phyloP scores from a whole-genome alignment of 2,888 invertebrate genomes.

The Agrenia bidenticulata region DNA sequence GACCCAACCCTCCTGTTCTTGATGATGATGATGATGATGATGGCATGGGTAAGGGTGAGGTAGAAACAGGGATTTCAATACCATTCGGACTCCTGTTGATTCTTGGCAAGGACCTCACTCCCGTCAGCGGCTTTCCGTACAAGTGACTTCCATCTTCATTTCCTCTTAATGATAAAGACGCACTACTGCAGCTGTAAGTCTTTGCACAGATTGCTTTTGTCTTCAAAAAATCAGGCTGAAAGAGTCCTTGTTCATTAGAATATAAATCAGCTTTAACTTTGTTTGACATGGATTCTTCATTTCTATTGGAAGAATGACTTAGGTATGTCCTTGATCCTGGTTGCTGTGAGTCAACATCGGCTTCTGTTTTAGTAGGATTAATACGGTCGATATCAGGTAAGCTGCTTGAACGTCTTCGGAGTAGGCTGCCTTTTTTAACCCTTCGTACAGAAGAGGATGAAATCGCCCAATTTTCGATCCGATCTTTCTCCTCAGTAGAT shows the following conservation, averaged over 20 bases:
- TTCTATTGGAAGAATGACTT: neutral
- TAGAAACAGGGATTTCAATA: neutral
- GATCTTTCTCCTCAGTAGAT: neutral
- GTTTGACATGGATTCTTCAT: too few species aligned
- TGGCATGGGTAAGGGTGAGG: neutral
- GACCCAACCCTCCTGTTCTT: too few species aligned
- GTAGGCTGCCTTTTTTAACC: constrained; percentile 30
- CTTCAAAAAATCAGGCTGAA: too few species aligned
- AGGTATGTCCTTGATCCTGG: neutral
- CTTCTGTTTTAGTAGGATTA: neutral
- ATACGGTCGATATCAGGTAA: constrained; percentile 49
- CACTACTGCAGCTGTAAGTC: constrained; percentile 22
- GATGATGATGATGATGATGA: neutral
- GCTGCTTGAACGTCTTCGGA: constrained; percentile 49
- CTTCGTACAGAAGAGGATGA: constrained; percentile 6
- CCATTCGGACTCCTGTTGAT: constrained; percentile 24
- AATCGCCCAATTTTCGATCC: neutral
- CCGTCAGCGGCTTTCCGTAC: constrained; percentile 26
- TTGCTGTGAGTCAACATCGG: neutral
- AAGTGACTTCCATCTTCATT: constrained; percentile 18
- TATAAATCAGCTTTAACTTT: too few species aligned
- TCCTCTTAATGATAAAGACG: constrained; percentile 10
- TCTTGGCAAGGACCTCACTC: constrained; percentile 37
- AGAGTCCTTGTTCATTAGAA: too few species aligned
- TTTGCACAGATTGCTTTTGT: constrained; percentile 13